These are phyloP conservation scores for Pelecanus crispus DNA, from an alignment of 2,113 vertebrate species.

Conservation along the genomic window DNA sequence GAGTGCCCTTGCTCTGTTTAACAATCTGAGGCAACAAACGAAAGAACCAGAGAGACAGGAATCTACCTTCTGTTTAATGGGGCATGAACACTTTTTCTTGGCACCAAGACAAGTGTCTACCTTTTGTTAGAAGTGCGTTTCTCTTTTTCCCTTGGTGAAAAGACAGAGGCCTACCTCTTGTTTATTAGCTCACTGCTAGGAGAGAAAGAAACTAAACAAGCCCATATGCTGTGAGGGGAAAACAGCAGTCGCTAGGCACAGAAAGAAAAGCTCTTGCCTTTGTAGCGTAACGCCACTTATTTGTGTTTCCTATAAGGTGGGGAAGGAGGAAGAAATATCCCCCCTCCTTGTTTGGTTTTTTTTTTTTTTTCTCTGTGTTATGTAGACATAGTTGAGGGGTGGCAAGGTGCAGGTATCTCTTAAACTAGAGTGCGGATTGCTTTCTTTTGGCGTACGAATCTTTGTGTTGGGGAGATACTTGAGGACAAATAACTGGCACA, in stretches of 20 bases:
- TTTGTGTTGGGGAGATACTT: background rate
- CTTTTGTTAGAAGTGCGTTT: background rate
- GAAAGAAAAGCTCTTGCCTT: background rate
- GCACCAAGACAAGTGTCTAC: background rate
- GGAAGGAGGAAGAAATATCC: background rate
- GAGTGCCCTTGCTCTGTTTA: conserved; percentile 52
- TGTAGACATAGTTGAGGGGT: background rate
- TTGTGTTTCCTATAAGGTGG: background rate
- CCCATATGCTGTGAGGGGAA: background rate
- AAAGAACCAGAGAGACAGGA: conserved; percentile 28
- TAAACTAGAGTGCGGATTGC: background rate
- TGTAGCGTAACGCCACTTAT: background rate
- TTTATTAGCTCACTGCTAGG: background rate
- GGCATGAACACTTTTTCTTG: background rate
- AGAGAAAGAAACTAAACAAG: conserved; percentile 14
- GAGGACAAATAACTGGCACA: background rate
- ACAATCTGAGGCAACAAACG: conserved; percentile 55
- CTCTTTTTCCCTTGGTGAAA: conserved; percentile 4
- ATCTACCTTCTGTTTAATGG: conserved; percentile 33
- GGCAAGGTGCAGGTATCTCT: background rate
- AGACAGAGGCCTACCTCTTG: background rate
- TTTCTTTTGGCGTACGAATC: background rate
- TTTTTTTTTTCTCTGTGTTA: fast-evolving
- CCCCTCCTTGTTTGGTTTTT: fast-evolving
- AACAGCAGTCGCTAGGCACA: background rate